Conservation (phyloP, 2,797 vertebrate genomes). For the Hephaestus fuliginosus region DNA sequence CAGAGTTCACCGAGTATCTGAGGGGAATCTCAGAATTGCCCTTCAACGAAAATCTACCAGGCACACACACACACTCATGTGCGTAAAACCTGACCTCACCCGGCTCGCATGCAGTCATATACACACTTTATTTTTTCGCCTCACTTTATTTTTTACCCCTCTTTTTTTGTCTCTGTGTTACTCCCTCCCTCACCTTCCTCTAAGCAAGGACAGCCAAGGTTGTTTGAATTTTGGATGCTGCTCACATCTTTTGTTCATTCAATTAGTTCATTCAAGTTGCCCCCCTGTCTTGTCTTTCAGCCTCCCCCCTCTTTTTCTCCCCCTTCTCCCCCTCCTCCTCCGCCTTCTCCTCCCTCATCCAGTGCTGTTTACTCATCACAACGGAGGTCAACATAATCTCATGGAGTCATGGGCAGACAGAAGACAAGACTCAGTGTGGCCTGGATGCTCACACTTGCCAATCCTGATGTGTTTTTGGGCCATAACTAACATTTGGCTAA, state of each 20-base stretch:
- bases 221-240: conserved; percentile 67
- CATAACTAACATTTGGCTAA: conserved; percentile 43
- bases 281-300: conserved; percentile 29
- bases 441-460: conserved; percentile 51
- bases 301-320: conserved; percentile 19
- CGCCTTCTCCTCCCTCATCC: conserved; percentile 39
- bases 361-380: conserved; percentile 69
- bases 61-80: conserved; percentile 5
- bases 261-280: conserved; percentile 70
- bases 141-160: conserved; percentile 26
- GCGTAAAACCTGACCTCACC: conserved; percentile 42
- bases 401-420: conserved; percentile 66
- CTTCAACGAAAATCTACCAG: conserved; percentile 64
- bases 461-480: conserved; percentile 45
- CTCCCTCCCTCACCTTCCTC: conserved; percentile 30
- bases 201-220: conserved; percentile 73
- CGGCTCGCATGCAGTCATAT: conserved; percentile 5
- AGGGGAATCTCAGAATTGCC: conserved; percentile 74
- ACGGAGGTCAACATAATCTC: conserved; percentile 73
- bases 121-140: conserved; percentile 7
- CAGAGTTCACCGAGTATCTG: conserved; percentile 73
- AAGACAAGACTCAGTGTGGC: conserved; percentile 48
- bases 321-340: conserved; percentile 24
- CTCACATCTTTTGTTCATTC: conserved; percentile 76
- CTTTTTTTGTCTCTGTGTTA: conserved; percentile 13